phyloP scores from a whole-genome alignment of 2,113 vertebrate species.

The Eptatretus burgeri region DNA sequence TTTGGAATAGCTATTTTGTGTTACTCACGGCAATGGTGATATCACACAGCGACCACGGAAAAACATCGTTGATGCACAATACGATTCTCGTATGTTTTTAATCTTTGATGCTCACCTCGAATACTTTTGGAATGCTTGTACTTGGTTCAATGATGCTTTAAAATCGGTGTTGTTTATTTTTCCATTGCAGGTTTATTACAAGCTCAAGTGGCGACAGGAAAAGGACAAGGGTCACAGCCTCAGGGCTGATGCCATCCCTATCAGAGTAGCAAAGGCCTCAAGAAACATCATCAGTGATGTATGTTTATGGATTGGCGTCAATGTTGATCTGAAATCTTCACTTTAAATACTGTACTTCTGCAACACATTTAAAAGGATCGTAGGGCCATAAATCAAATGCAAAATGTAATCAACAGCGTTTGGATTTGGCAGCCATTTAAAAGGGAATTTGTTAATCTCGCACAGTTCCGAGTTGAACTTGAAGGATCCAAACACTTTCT shows the following conservation, averaged over 20 bases:
- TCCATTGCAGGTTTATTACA: conserved; percentile 45
- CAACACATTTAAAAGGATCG: neutral
- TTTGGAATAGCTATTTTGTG: no score
- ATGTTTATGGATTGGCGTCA: conserved; percentile 16
- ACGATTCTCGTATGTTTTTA: no score
- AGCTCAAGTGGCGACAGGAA: conserved; percentile 30
- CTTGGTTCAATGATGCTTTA: neutral
- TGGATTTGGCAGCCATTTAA: neutral
- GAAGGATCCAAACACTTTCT: neutral
- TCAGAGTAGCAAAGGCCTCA: conserved; percentile 46
- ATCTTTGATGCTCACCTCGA: no score
- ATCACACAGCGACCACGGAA: no score
- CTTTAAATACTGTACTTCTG: neutral
- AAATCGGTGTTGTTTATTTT: neutral
- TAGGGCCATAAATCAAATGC: neutral
- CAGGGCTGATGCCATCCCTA: conserved; percentile 33
- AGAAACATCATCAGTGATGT: conserved; percentile 47
- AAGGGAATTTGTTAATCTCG: neutral
- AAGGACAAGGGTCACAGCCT: conserved; percentile 50
- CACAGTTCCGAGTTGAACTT: neutral
- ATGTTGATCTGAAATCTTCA: neutral
- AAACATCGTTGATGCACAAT: no score
- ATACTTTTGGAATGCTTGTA: no score
- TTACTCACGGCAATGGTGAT: no score
- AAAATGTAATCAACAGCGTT: neutral